phyloP scores from a whole-genome alignment of 2,113 vertebrate species.

The Aramus guarauna region DNA sequence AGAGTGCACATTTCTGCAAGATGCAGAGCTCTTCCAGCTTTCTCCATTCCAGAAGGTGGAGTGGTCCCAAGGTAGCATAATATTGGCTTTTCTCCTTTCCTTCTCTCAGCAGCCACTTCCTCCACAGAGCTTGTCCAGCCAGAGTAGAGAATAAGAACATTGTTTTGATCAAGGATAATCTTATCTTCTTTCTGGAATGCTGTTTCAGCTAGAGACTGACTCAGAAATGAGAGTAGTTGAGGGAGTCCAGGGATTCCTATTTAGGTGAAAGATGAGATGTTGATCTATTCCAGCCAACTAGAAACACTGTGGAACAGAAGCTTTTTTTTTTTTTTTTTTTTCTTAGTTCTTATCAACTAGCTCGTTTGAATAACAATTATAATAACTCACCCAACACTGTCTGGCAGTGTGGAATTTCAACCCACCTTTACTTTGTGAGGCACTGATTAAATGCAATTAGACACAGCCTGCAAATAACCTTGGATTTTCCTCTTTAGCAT shows the following conservation, averaged over 20 bases:
- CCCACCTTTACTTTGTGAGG: not conserved
- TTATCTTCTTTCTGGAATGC: constrained; percentile 54
- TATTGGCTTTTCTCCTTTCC: not conserved
- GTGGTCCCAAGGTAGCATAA: not conserved
- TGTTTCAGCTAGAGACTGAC: constrained; percentile 36
- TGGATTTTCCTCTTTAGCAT: not conserved
- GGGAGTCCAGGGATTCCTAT: constrained; percentile 29
- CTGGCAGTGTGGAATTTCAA: not conserved
- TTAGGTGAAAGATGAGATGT: constrained; percentile 50
- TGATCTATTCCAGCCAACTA: constrained; percentile 1
- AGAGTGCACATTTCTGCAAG: not conserved
- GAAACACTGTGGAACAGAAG: constrained; percentile 26
- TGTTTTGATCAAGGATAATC: constrained; percentile 53
- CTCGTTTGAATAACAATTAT: not conserved
- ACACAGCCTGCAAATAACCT: not conserved
- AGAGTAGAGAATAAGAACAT: constrained; percentile 24
- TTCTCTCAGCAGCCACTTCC: constrained; percentile 35
- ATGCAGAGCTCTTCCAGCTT: not conserved
- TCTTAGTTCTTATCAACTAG: not conserved
- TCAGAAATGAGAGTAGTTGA: constrained; percentile 11
- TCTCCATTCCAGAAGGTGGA: not conserved
- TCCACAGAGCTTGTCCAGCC: constrained; percentile 1
- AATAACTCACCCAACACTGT: not conserved
- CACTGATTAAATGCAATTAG: not conserved
- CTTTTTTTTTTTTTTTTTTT: too few relatives aligned